Evolutionary conservation across 2,113 vertebrate species (phyloP).

Genomic region (Mormyrus iriodes): DNA sequence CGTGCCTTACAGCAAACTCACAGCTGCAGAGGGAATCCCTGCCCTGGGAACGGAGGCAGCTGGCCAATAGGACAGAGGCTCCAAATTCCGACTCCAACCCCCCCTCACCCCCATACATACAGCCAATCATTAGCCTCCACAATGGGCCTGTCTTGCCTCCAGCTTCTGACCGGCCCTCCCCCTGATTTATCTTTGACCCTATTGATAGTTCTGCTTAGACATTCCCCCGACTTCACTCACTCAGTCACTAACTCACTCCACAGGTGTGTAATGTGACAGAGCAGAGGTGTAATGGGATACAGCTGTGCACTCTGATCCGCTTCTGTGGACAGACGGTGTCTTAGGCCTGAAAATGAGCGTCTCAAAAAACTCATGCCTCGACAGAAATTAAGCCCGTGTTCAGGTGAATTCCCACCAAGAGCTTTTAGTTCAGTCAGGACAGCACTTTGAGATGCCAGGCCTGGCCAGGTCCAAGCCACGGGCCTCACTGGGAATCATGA

Average conservation of each 20-base stretch:
- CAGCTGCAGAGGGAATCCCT: neutral
- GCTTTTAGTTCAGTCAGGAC: neutral
- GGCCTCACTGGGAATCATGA: neutral
- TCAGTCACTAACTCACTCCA: neutral
- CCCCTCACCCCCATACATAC: neutral
- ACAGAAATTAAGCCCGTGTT: neutral
- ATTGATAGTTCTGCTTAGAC: neutral
- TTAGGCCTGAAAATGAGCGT: neutral
- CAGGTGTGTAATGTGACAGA: neutral
- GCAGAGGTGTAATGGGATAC: neutral
- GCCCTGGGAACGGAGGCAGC: neutral
- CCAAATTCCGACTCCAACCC: neutral
- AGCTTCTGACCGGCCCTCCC: neutral
- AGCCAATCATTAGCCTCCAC: conserved; percentile 8
- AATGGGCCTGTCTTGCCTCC: neutral
- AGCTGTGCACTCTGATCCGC: conserved; percentile 30
- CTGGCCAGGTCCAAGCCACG: neutral
- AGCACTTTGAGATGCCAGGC: neutral
- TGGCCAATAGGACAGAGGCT: neutral
- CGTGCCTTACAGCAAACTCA: neutral
- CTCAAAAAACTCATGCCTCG: neutral
- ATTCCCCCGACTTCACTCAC: neutral
- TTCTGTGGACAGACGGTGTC: neutral
- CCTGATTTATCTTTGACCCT: conserved; percentile 1
- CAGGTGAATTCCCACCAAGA: neutral